Evolutionary conservation across 2,888 invertebrate genomes (phyloP).

Genomic region (Eilema caniola): DNA sequence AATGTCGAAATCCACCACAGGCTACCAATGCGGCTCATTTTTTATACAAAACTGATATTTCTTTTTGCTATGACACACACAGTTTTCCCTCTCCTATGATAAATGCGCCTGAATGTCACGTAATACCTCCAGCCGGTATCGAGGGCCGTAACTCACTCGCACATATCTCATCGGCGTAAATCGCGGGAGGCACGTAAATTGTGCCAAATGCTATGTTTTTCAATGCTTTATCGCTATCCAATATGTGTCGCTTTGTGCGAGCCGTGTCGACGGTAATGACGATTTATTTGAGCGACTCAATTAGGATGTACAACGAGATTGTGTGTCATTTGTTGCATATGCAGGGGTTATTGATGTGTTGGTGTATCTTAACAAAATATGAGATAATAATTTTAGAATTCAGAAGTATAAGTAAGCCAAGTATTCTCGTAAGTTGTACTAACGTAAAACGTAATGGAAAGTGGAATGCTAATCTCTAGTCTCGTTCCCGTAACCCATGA

Average conservation of each 20-base stretch:
- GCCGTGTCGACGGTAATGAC: slow-evolving; percentile 27
- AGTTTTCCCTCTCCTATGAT: slow-evolving; percentile 14
- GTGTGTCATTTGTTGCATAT: neutral
- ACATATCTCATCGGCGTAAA: slow-evolving; percentile 74
- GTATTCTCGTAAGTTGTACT: too few relatives aligned
- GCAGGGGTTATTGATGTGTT: too few relatives aligned
- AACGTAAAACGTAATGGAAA: too few relatives aligned
- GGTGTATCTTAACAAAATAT: too few relatives aligned
- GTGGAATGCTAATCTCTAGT: too few relatives aligned
- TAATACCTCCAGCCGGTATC: slow-evolving; percentile 46
- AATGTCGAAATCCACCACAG: neutral
- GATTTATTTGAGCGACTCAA: slow-evolving; percentile 22
- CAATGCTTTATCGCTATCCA: slow-evolving; percentile 67
- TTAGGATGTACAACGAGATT: slow-evolving; percentile 10
- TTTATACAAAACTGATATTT: slow-evolving; percentile 5
- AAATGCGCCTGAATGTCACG: slow-evolving; percentile 31
- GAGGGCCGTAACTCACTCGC: slow-evolving; percentile 61
- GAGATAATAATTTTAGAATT: too few relatives aligned
- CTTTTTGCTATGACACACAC: neutral
- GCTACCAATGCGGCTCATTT: neutral
- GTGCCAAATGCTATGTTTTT: slow-evolving; percentile 74
- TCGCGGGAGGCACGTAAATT: slow-evolving; percentile 70
- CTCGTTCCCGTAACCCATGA: too few relatives aligned
- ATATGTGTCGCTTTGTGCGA: slow-evolving; percentile 59
- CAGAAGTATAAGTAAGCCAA: too few relatives aligned